A percentile compares a stretch with the other conserved stretches of the same genome.
Evolutionary conservation across 2,888 invertebrate genomes (phyloP).

Genomic region (Polydrusus tereticollis): DNA sequence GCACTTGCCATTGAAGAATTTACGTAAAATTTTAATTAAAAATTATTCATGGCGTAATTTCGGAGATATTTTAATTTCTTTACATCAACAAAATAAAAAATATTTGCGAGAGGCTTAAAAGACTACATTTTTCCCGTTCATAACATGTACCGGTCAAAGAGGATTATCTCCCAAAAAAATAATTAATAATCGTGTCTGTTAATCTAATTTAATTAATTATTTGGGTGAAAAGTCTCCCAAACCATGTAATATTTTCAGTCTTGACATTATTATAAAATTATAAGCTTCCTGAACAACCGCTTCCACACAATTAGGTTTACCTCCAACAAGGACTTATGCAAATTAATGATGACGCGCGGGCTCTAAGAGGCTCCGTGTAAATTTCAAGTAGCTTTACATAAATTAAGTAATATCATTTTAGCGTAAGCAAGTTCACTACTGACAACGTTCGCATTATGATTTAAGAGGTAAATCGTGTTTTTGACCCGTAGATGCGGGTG

Average conservation of each 20-base stretch:
- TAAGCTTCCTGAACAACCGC: no score
- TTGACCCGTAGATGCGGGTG: neutral
- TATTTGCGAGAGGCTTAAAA: no score
- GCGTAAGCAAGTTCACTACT: neutral
- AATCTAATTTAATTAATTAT: neutral
- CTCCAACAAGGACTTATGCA: conserved; percentile 40
- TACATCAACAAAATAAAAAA: no score
- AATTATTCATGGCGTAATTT: no score
- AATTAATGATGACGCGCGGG: conserved; percentile 35
- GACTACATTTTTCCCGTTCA: no score
- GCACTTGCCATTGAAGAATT: no score
- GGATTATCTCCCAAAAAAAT: neutral
- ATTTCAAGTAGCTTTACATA: conserved; percentile 39
- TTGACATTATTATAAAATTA: conserved; percentile 7
- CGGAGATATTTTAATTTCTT: no score
- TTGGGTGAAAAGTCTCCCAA: neutral
- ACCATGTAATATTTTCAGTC: neutral
- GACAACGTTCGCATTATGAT: neutral
- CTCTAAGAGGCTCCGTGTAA: conserved; percentile 30
- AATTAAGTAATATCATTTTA: conserved; percentile 37
- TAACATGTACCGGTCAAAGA: no score
- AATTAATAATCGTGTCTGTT: neutral
- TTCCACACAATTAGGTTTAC: conserved; percentile 38
- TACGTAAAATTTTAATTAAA: no score
- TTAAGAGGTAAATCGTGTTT: neutral